Percentiles rank a stretch among this genome's conserved stretches.
These are phyloP conservation scores for Panthera uncia DNA, from an alignment of 2,113 vertebrate species.

Conservation along the genomic window DNA sequence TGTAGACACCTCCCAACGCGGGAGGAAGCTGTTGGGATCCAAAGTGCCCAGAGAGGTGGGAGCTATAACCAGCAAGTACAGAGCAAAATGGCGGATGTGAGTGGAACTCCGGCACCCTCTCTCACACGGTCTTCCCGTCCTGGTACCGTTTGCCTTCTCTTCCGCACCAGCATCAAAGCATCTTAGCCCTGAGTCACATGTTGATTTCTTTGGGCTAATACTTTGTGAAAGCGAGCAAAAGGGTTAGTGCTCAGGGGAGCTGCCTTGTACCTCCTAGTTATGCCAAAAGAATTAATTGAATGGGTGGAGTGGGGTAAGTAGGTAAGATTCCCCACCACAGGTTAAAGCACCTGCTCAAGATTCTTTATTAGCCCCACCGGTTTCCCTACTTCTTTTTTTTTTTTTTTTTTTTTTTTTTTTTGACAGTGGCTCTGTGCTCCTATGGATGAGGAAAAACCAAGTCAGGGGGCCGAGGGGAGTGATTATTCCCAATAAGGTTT, in stretches of 20 bases:
- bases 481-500: neutral
- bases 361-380: neutral
- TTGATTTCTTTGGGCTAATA: neutral
- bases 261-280: neutral
- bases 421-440: neutral
- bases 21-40: neutral
- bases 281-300: neutral
- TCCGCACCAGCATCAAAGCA: neutral
- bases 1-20: neutral
- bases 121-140: neutral
- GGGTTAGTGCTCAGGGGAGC: neutral
- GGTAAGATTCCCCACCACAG: neutral
- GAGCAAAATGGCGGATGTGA: neutral
- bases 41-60: neutral
- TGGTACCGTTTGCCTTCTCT: neutral
- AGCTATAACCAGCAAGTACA: neutral
- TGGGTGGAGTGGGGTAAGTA: fast-evolving
- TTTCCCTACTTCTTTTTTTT: neutral
- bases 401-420: neutral
- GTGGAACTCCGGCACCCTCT: neutral
- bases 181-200: neutral
- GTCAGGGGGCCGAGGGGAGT: fast-evolving
- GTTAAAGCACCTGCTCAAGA: neutral
- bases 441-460: neutral
- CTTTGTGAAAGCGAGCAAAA: neutral